Percentiles rank a stretch among this genome's conserved stretches.
Conservation (phyloP, 2,888 invertebrate genomes). For the Drosophila mimetica region DNA sequence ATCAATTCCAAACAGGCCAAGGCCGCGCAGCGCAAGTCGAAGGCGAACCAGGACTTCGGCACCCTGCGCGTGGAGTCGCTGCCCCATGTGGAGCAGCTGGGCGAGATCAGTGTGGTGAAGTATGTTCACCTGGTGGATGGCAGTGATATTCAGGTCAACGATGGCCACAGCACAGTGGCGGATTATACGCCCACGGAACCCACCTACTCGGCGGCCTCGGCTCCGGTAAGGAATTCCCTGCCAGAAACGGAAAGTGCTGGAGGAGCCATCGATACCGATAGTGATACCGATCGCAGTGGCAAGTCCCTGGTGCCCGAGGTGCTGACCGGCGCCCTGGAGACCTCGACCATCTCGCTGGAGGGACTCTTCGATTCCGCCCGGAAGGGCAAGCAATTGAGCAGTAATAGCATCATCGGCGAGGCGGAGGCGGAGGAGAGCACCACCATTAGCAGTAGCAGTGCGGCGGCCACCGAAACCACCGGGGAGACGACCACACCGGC, state of each 20-base stretch:
- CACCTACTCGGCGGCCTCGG: slow-evolving; percentile 38
- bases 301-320: slow-evolving; percentile 82
- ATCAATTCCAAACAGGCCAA: slow-evolving; percentile 88
- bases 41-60: slow-evolving; percentile 83
- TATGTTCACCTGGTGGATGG: slow-evolving; percentile 88
- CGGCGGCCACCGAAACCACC: slow-evolving; percentile 13
- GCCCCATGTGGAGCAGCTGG: slow-evolving; percentile 88
- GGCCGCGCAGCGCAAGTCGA: slow-evolving; percentile 86
- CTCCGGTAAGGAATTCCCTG: slow-evolving; percentile 75
- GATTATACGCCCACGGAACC: slow-evolving; percentile 83
- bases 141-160: slow-evolving; percentile 80
- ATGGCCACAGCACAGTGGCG: slow-evolving; percentile 84
- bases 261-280: too few species aligned
- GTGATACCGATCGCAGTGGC: slow-evolving; percentile 62
- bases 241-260: slow-evolving; percentile 53
- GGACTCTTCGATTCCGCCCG: slow-evolving; percentile 87
- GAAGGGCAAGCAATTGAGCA: slow-evolving; percentile 83
- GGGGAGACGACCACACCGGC: slow-evolving; percentile 30
- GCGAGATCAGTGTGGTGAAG: slow-evolving; percentile 89
- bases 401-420: slow-evolving; percentile 46
- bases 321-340: slow-evolving; percentile 85
- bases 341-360: slow-evolving; percentile 89
- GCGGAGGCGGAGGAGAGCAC: slow-evolving; percentile 24
- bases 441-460: slow-evolving; percentile 12
- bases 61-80: slow-evolving; percentile 87